phyloP scores from a whole-genome alignment of 2,797 vertebrate species.

The Crocidura indochinensis region DNA sequence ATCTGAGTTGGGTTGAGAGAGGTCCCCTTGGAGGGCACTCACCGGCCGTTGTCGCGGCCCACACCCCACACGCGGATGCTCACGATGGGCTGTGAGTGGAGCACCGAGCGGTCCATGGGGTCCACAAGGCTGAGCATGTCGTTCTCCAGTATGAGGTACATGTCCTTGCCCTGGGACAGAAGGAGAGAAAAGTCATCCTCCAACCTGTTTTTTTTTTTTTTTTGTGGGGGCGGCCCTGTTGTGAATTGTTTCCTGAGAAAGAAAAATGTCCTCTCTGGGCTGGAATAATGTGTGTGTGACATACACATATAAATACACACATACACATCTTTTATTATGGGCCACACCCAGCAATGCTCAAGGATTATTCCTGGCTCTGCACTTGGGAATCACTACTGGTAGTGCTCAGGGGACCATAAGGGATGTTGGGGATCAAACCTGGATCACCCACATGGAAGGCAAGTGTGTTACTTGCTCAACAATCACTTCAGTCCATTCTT shows the following conservation, averaged over 20 bases:
- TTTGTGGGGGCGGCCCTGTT: neutral
- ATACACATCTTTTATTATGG: too few species aligned
- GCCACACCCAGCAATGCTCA: too few species aligned
- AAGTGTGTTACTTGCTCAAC: too few species aligned
- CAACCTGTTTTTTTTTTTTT: neutral
- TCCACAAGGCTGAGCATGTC: conserved; percentile 96
- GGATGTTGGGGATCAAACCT: too few species aligned
- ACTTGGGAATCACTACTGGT: too few species aligned
- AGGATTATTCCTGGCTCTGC: too few species aligned
- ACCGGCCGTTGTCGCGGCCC: conserved; percentile 98
- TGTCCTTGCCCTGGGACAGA: conserved; percentile 95
- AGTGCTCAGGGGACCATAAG: too few species aligned
- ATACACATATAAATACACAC: too few species aligned
- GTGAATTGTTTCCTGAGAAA: neutral
- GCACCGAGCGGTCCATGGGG: conserved; percentile 95
- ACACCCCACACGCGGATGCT: conserved; percentile 99
- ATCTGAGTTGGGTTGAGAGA: too few species aligned
- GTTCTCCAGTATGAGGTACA: conserved; percentile 97
- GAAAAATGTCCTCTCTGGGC: neutral
- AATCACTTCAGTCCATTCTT: too few species aligned
- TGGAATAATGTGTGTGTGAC: neutral
- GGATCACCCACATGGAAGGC: too few species aligned
- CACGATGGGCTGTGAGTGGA: conserved; percentile 97
- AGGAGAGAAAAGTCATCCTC: conserved; percentile 29
- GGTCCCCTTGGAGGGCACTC: conserved; percentile 77